These are phyloP conservation scores for Prenolepis imparis DNA, from an alignment of 2,888 invertebrate genomes.

Conservation along the genomic window DNA sequence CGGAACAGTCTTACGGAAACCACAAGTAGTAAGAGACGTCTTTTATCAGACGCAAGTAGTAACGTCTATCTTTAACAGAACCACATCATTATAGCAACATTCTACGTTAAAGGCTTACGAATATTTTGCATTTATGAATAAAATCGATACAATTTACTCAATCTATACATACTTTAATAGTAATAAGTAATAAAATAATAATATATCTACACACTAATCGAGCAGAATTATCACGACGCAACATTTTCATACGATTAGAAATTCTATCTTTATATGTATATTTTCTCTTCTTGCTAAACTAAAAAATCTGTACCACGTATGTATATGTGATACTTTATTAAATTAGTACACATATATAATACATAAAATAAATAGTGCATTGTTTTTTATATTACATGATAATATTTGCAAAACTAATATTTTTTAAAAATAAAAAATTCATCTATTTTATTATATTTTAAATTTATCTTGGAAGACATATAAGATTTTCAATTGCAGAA, in stretches of 20 bases:
- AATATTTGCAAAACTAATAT: not conserved
- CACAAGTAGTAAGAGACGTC: constrained; percentile 26
- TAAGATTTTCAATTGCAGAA: not conserved
- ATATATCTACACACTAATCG: too few species aligned
- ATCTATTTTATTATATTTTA: constrained; percentile 8
- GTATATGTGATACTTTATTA: not conserved
- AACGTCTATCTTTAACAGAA: not conserved
- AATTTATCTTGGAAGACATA: not conserved
- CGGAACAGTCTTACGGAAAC: not conserved
- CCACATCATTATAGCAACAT: not conserved
- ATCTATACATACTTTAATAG: constrained; percentile 1
- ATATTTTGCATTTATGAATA: constrained; percentile 35
- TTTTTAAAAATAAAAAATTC: constrained; percentile 13
- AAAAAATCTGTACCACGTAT: not conserved
- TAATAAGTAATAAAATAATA: not conserved
- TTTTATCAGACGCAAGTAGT: constrained; percentile 36
- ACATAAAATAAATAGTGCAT: not conserved
- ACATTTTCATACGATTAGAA: constrained; percentile 16
- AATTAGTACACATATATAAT: constrained; percentile 16
- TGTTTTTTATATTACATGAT: not conserved
- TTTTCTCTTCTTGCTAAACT: not conserved
- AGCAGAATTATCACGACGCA: constrained; percentile 9
- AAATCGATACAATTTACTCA: constrained; percentile 13
- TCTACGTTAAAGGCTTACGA: constrained; percentile 3
- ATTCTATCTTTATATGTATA: not conserved